Conservation (phyloP, 2,797 vertebrate genomes). For the Pampus argenteus region DNA sequence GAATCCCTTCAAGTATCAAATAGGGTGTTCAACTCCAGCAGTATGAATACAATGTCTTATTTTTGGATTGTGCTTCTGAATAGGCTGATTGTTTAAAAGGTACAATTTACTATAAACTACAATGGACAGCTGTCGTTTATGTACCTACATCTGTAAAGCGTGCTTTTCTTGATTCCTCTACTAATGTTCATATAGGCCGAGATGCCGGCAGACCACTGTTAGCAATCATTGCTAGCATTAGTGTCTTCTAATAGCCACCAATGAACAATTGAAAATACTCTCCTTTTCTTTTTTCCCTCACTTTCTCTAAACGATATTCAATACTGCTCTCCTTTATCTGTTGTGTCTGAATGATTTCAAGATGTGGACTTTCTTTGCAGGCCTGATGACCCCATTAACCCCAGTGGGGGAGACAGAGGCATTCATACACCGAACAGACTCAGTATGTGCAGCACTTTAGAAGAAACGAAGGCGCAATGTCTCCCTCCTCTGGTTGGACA, state of each 20-base stretch:
- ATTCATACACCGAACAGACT: not conserved
- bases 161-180: constrained; percentile 11
- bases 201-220: constrained; percentile 50
- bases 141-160: constrained; percentile 42
- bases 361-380: constrained; percentile 50
- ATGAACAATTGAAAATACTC: constrained; percentile 43
- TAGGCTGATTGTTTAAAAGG: constrained; percentile 51
- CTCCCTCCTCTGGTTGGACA: constrained; percentile 69
- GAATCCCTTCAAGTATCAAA: constrained; percentile 54
- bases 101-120: constrained; percentile 16
- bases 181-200: not conserved
- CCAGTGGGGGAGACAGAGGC: constrained; percentile 18
- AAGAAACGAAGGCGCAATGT: constrained; percentile 56
- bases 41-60: constrained; percentile 36
- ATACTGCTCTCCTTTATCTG: constrained; percentile 38
- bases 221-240: constrained; percentile 45
- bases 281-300: not conserved
- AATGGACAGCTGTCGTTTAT: constrained; percentile 51
- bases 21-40: constrained; percentile 19
- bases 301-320: constrained; percentile 37
- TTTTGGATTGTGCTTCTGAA: constrained; percentile 32
- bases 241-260: constrained; percentile 44
- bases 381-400: constrained; percentile 66
- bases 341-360: constrained; percentile 61
- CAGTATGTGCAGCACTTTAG: not conserved